Evolutionary conservation across 2,888 invertebrate species (phyloP), one percentile per base, ranked within the genome.

Genomic region (Calameuta idolon): DNA sequence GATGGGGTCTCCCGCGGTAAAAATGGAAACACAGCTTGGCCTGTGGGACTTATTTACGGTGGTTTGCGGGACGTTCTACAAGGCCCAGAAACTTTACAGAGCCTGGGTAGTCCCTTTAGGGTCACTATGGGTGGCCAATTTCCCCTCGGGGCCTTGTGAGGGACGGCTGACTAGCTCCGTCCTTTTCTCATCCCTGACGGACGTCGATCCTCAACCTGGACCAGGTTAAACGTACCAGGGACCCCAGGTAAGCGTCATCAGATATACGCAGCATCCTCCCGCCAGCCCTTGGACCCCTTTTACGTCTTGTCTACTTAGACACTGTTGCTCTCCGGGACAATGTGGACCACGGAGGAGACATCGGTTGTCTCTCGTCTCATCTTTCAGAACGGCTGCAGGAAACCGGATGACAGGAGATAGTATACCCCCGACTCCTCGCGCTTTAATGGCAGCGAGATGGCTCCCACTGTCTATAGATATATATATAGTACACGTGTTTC

Each of bases 51-150:
- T 75, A 76, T 78, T 78, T 78, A 76, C 55, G 69, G 77, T 77
- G 55, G 77, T 74, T 78, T 78, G 78, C 68, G 78, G 80, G 74
- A 30, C n/a, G 33, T 30, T 9, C 12, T 34, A 74, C 74, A 30
- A 30, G 34, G 11, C n/a, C 34, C 34, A 34, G n/a, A 30, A 33
- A 69, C 68, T 69, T 71, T 12, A 35, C 15, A 68, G 78, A 69
- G 76, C 73, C 74, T 55, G 69, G 55, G 73, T 79, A 81, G 80
- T 79, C 75, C 80, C 15, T 40, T 40, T 40, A 40, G 40, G 40
- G 77, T 75, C 83, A 71, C 80, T 69, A 77, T 79, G 82, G 83
- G 83, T 80, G 83, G 83, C 80, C 82, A 79, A 81, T 82, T 83
- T 82, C 79, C 78, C 79, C 79, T 37, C n/a, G 74, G 74, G 74